These are phyloP conservation scores for Hafferia zeledoni DNA, from an alignment of 2,797 vertebrate genomes.

Conservation along the genomic window DNA sequence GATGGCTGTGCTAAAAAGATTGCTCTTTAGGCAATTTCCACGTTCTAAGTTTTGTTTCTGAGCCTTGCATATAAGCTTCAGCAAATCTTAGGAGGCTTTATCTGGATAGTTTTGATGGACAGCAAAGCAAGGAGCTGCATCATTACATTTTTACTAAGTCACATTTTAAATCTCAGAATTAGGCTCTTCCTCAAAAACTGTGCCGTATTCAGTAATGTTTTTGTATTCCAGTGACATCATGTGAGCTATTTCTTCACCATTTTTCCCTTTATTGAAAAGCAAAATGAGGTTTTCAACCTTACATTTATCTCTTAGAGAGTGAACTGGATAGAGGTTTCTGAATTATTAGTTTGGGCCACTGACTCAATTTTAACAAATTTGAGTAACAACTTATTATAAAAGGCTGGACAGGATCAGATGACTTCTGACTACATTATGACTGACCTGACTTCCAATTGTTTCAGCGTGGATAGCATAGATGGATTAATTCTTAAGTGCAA, in stretches of 20 bases:
- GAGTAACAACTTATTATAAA: neutral
- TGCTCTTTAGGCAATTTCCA: neutral
- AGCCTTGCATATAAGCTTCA: neutral
- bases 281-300: neutral
- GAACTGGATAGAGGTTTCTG: neutral
- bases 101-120: neutral
- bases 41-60: neutral
- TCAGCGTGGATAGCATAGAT: neutral
- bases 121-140: neutral
- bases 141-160: neutral
- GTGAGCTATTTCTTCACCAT: neutral
- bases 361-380: neutral
- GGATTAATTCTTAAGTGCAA: neutral
- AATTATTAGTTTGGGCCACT: neutral
- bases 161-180: neutral
- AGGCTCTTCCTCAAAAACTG: neutral
- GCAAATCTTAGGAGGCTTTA: neutral
- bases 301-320: neutral
- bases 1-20: neutral
- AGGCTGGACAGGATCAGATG: neutral
- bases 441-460: neutral
- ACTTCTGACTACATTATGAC: neutral
- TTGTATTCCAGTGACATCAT: neutral
- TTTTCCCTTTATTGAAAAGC: neutral
- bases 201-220: neutral